phyloP scores from a whole-genome alignment of 2,113 vertebrate genomes.

The Pipra filicauda region DNA sequence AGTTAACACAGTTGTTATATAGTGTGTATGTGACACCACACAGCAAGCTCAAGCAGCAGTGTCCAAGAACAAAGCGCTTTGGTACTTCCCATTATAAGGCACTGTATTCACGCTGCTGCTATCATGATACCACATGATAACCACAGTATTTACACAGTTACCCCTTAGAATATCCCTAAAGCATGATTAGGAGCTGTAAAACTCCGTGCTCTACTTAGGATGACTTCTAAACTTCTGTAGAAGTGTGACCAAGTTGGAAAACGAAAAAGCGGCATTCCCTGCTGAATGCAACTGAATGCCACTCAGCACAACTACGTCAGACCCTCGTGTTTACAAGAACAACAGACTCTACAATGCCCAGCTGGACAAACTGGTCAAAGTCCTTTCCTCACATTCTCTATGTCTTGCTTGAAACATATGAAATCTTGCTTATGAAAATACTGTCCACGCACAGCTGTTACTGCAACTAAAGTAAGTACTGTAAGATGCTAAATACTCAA shows the following conservation, averaged over 20 bases:
- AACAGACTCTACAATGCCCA: background rate
- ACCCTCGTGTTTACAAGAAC: background rate
- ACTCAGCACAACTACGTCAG: background rate
- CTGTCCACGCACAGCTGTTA: background rate
- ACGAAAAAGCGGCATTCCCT: background rate
- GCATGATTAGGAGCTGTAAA: background rate
- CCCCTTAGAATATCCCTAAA: background rate
- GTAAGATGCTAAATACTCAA: background rate
- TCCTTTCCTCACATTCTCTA: background rate
- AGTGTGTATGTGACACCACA: background rate
- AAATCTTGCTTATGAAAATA: background rate
- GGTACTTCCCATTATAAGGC: background rate
- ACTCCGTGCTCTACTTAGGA: background rate
- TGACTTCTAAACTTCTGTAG: background rate
- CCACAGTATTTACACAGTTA: background rate
- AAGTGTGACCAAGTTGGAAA: background rate
- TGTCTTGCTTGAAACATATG: background rate
- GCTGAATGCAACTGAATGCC: background rate
- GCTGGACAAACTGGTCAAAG: background rate
- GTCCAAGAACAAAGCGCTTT: background rate
- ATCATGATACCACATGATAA: background rate
- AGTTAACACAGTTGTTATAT: background rate
- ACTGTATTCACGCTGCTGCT: background rate
- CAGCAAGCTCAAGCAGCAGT: background rate
- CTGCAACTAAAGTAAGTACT: background rate